These are phyloP conservation scores for Serripes groenlandicus DNA, from an alignment of 2,888 invertebrate genomes.

Conservation along the genomic window DNA sequence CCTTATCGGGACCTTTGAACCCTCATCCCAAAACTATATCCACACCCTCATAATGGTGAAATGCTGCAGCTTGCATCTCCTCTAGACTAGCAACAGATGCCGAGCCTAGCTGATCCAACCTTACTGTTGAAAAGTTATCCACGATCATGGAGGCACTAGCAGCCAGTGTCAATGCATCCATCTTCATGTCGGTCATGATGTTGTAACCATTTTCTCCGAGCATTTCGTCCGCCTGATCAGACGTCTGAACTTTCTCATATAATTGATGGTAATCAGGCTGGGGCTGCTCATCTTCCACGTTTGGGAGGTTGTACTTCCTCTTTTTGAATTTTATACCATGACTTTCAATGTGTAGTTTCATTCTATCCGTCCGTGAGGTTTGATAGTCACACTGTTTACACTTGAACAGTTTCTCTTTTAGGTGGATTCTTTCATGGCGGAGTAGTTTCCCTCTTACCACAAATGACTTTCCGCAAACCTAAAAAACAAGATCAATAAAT, in stretches of 20 bases:
- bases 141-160: slow-evolving; percentile 56
- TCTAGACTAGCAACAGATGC: slow-evolving; percentile 34
- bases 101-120: slow-evolving; percentile 25
- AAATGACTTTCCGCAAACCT: slow-evolving; percentile 89
- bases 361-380: slow-evolving; percentile 89
- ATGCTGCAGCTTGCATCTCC: slow-evolving; percentile 33
- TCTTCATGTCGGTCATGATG: slow-evolving; percentile 37
- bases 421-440: slow-evolving; percentile 90
- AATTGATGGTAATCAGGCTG: slow-evolving; percentile 56
- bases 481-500: neutral
- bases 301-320: slow-evolving; percentile 44
- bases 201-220: neutral
- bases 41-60: slow-evolving; percentile 15
- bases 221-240: neutral
- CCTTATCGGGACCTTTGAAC: too few species aligned
- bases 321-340: slow-evolving; percentile 77
- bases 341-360: slow-evolving; percentile 88
- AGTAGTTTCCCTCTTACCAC: slow-evolving; percentile 90
- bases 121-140: slow-evolving; percentile 33
- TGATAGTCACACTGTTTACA: slow-evolving; percentile 90
- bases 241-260: slow-evolving; percentile 52
- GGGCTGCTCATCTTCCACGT: slow-evolving; percentile 23
- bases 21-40: neutral
- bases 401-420: slow-evolving; percentile 90
- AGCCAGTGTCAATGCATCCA: slow-evolving; percentile 56